These are phyloP conservation scores for Chelon labrosus DNA, from an alignment of 2,797 vertebrate genomes.

Conservation along the genomic window DNA sequence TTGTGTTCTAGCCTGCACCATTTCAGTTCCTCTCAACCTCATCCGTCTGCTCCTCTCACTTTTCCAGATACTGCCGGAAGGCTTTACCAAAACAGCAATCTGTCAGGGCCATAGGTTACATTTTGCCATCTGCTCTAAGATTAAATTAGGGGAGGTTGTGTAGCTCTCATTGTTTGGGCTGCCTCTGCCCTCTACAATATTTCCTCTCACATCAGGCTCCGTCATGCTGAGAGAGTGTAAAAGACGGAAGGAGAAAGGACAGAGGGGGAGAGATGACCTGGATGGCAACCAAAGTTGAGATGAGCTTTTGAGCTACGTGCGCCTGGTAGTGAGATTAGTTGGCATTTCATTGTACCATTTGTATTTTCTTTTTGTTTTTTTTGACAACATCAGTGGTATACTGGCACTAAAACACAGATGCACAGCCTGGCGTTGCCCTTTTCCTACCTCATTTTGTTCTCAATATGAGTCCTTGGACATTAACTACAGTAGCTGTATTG, in stretches of 20 bases:
- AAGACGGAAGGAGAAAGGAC: constrained; percentile 47
- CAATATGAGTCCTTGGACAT: constrained; percentile 36
- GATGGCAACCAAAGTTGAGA: constrained; percentile 63
- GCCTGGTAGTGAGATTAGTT: constrained; percentile 61
- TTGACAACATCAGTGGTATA: constrained; percentile 11
- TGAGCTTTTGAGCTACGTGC: constrained; percentile 57
- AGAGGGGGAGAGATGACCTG: constrained; percentile 55
- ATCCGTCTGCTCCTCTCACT: constrained; percentile 59
- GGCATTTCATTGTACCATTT: constrained; percentile 53
- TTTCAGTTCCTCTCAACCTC: constrained; percentile 54
- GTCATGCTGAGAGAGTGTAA: constrained; percentile 50
- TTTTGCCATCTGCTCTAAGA: constrained; percentile 83
- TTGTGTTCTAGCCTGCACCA: constrained; percentile 38
- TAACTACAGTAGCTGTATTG: constrained; percentile 30
- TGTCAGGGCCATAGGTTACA: constrained; percentile 82
- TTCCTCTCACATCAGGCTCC: constrained; percentile 67
- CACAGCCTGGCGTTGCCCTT: constrained; percentile 10
- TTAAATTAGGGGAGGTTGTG: constrained; percentile 79
- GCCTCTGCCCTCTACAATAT: constrained; percentile 69
- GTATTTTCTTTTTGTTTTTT: constrained; percentile 7
- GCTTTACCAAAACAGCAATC: constrained; percentile 83
- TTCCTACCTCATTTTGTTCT: constrained; percentile 26
- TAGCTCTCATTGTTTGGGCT: constrained; percentile 79
- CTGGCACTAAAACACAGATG: constrained; percentile 16
- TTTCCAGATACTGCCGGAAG: constrained; percentile 68